Evolutionary conservation across 2,888 invertebrate species (phyloP).

Genomic region (Incurvaria masculella): DNA sequence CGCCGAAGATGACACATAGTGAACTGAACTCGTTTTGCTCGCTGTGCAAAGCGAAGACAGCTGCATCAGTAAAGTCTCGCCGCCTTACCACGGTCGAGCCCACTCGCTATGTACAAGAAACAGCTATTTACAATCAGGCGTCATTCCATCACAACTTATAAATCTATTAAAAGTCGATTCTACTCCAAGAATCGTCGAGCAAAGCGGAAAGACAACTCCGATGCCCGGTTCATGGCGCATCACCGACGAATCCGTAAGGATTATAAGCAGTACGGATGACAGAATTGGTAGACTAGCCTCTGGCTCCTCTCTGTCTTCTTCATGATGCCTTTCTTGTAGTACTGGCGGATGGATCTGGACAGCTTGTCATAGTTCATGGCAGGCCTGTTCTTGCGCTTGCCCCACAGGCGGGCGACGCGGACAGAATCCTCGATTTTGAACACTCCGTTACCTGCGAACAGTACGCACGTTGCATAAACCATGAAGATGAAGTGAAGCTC

Average conservation of each 20-base stretch:
- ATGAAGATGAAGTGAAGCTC: no score
- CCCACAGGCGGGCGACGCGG: constrained; percentile 96
- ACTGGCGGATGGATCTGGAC: constrained; percentile 95
- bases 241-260: constrained; percentile 11
- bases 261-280: constrained; percentile 89
- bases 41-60: not conserved
- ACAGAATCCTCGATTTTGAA: constrained; percentile 99
- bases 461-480: constrained; percentile 17
- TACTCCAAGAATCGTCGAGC: no score
- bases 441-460: constrained; percentile 69
- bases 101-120: constrained; percentile 28
- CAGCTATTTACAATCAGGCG: constrained; percentile 14
- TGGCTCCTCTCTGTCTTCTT: constrained; percentile 98
- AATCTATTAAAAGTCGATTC: not conserved
- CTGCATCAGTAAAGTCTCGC: no score
- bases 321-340: constrained; percentile 99
- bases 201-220: constrained; percentile 8
- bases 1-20: not conserved
- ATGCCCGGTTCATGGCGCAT: constrained; percentile 6
- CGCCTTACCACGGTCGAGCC: constrained; percentile 50
- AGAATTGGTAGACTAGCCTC: constrained; percentile 98
- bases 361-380: constrained; percentile 99
- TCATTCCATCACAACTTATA: not conserved
- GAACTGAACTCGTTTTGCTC: not conserved
- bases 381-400: constrained; percentile 94